phyloP scores from a whole-genome alignment of 1,140 invertebrate genomes.

The Apis laboriosa region DNA sequence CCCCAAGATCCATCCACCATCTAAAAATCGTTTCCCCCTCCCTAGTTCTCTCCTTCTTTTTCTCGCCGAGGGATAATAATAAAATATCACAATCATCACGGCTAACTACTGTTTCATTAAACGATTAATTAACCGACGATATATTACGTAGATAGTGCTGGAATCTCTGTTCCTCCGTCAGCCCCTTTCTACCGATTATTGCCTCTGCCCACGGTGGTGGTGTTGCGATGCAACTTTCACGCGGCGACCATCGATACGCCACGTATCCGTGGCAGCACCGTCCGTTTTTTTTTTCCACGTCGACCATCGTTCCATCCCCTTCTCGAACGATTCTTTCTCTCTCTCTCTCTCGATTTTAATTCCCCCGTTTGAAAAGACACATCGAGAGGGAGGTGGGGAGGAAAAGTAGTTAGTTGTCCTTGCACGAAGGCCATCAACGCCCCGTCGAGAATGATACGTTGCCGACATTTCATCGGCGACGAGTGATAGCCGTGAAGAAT shows the following conservation, averaged over 20 bases:
- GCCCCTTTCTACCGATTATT: conserved; percentile 40
- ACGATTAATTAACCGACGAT: conserved; percentile 78
- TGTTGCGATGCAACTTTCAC: conserved; percentile 51
- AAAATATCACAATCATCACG: conserved; percentile 78
- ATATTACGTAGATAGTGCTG: conserved; percentile 74
- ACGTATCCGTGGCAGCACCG: not conserved
- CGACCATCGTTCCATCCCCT: not conserved
- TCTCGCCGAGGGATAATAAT: conserved; percentile 69
- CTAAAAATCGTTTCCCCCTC: not conserved
- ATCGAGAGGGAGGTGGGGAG: not conserved
- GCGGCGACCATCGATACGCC: conserved; percentile 22
- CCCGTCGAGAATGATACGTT: conserved; percentile 3
- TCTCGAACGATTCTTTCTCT: conserved; percentile 1
- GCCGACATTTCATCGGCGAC: conserved; percentile 19
- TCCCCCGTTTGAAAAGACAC: conserved; percentile 32
- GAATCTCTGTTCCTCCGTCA: conserved; percentile 28
- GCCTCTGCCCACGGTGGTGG: conserved; percentile 48
- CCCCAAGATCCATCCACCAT: conserved; percentile 10
- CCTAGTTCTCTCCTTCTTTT: not conserved
- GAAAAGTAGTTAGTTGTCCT: conserved; percentile 33
- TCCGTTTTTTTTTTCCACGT: not conserved
- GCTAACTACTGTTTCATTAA: conserved; percentile 79
- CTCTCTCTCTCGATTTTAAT: conserved; percentile 25
- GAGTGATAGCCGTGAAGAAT: conserved; percentile 65
- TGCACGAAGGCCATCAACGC: conserved; percentile 36